Evolutionary conservation across 1,140 invertebrate species (phyloP).

Genomic region (Drosophila fuyamai): DNA sequence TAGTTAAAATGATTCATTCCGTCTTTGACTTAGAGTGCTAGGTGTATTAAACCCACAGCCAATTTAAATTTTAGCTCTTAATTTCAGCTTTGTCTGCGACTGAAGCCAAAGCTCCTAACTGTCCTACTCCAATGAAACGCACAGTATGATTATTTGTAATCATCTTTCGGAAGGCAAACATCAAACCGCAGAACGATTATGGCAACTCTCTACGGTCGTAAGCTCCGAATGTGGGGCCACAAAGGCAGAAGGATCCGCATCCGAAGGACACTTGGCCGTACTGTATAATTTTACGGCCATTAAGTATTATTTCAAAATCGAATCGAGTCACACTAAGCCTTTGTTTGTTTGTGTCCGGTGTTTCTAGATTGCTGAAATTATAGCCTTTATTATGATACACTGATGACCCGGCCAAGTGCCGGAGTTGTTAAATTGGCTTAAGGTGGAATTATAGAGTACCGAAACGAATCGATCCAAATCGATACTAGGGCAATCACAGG

Average conservation of each 20-base stretch:
- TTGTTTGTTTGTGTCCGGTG: slow-evolving; percentile 68
- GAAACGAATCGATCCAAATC: slow-evolving; percentile 22
- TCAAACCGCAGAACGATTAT: slow-evolving; percentile 59
- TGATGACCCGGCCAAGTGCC: slow-evolving; percentile 45
- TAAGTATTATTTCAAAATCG: slow-evolving; percentile 81
- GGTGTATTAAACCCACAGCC: no score
- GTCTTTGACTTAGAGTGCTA: no score
- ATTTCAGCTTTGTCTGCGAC: neutral
- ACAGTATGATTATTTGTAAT: slow-evolving; percentile 41
- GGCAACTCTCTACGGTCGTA: slow-evolving; percentile 32
- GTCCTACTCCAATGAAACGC: neutral
- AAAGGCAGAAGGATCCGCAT: slow-evolving; percentile 31
- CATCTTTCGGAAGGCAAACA: slow-evolving; percentile 42
- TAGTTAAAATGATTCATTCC: no score
- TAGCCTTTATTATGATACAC: slow-evolving; percentile 80
- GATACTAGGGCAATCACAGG: slow-evolving; percentile 28
- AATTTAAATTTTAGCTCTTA: no score
- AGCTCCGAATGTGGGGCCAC: slow-evolving; percentile 28
- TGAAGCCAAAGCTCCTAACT: neutral
- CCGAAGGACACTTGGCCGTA: slow-evolving; percentile 58
- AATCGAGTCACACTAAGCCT: slow-evolving; percentile 47
- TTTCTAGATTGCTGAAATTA: slow-evolving; percentile 72
- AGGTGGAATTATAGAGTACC: slow-evolving; percentile 72
- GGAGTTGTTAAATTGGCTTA: slow-evolving; percentile 75
- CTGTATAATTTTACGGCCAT: slow-evolving; percentile 81